Conservation (phyloP, 2,113 vertebrate species). For the Equus przewalskii region DNA sequence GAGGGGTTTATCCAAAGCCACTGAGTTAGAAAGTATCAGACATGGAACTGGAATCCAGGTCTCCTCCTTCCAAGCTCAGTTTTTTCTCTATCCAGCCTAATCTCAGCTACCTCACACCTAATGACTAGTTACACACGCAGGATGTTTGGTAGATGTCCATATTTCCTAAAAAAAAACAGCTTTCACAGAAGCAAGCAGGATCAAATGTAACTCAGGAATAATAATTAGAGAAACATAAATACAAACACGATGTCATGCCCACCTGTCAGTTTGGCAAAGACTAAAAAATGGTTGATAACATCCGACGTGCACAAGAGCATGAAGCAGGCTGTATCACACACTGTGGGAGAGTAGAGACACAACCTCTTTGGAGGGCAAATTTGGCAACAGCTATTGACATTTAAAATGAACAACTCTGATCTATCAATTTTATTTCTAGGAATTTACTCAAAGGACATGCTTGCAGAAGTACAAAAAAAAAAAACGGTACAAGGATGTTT, state of each 20-base stretch:
- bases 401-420: neutral
- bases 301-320: neutral
- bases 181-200: neutral
- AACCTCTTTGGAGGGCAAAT: neutral
- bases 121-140: neutral
- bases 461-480: neutral
- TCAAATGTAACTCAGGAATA: neutral
- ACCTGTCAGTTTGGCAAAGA: neutral
- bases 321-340: neutral
- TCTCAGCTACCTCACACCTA: neutral
- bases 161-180: neutral
- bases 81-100: neutral
- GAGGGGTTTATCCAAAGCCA: neutral
- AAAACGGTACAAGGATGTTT: neutral
- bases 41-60: neutral
- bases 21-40: neutral
- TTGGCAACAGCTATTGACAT: neutral
- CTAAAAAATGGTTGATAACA: neutral
- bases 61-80: neutral
- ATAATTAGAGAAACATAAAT: neutral
- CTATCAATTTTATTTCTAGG: neutral
- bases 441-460: slow-evolving; percentile 37
- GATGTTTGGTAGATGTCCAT: neutral
- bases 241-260: neutral
- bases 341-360: neutral